These are phyloP conservation scores for Porites rus DNA, from an alignment of 92 coral and sea anemone genomes.

Conservation along the genomic window DNA sequence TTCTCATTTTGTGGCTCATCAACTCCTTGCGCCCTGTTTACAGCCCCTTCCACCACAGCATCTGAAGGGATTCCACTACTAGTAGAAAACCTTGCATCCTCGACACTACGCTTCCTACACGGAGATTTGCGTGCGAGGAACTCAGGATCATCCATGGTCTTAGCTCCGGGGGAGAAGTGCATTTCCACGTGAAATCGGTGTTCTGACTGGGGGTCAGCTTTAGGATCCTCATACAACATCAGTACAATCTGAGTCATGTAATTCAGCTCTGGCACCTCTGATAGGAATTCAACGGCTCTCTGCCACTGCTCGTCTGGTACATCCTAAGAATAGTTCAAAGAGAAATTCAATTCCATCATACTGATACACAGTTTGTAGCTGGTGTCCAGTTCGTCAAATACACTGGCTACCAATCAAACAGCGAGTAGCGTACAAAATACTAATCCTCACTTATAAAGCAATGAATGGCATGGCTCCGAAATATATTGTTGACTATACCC, in stretches of 20 bases:
- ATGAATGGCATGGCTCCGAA: too few relatives aligned
- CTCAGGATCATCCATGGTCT: constrained; percentile 67
- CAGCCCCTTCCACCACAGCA: neutral
- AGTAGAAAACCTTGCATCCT: neutral
- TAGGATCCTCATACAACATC: constrained; percentile 97
- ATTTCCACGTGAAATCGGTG: constrained; percentile 91
- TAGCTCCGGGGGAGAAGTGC: constrained; percentile 92
- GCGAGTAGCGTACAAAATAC: too few relatives aligned
- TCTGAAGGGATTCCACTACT: neutral
- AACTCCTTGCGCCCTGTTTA: neutral
- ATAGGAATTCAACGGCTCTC: constrained; percentile 83
- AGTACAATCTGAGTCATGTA: constrained; percentile 97
- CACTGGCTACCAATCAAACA: too few relatives aligned
- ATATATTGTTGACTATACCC: too few relatives aligned
- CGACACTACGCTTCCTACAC: constrained; percentile 37
- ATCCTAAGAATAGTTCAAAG: constrained; percentile 43
- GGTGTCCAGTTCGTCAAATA: too few relatives aligned
- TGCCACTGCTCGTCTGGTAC: constrained; percentile 86
- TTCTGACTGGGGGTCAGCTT: constrained; percentile 83
- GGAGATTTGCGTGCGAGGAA: constrained; percentile 41
- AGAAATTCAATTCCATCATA: too few relatives aligned
- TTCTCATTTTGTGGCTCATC: too few relatives aligned
- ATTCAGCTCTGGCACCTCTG: constrained; percentile 91
- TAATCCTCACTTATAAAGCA: too few relatives aligned
- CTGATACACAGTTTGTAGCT: too few relatives aligned